phyloP scores from a whole-genome alignment of 1,140 invertebrate genomes.

The Drosophila sulfurigaster region DNA sequence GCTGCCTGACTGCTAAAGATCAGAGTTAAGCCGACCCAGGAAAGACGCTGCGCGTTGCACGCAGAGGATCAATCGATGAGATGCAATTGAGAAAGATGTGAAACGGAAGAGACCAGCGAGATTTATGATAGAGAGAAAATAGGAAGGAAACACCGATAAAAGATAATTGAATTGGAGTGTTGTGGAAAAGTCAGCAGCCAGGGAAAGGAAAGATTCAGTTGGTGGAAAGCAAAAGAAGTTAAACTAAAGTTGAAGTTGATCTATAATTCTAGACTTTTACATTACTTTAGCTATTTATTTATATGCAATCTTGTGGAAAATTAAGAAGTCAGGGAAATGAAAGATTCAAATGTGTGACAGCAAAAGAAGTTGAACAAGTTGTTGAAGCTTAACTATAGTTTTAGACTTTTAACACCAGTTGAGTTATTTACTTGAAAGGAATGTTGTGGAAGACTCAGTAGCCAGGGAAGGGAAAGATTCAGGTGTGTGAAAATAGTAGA shows the following conservation, averaged over 20 bases:
- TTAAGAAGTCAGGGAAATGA: background rate
- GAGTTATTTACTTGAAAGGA: too few species aligned
- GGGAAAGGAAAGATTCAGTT: background rate
- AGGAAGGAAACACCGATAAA: constrained; percentile 22
- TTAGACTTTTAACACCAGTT: too few species aligned
- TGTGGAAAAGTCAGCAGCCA: background rate
- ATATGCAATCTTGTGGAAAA: too few species aligned
- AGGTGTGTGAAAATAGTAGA: background rate
- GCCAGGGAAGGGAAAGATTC: too few species aligned
- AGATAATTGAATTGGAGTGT: background rate
- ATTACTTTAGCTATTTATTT: too few species aligned
- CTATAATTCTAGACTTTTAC: too few species aligned
- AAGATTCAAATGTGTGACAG: background rate
- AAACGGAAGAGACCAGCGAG: constrained; percentile 16
- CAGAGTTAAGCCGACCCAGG: constrained; percentile 63
- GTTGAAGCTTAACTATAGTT: too few species aligned
- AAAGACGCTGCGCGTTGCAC: constrained; percentile 46
- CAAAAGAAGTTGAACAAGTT: too few species aligned
- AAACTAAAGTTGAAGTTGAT: too few species aligned
- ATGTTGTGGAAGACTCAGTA: too few species aligned
- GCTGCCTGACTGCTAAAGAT: constrained; percentile 31
- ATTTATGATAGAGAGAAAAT: constrained; percentile 10
- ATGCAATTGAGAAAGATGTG: constrained; percentile 9
- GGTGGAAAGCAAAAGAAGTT: background rate
- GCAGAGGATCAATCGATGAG: constrained; percentile 3